Evolutionary conservation across 2,797 vertebrate species (phyloP), one percentile per base, ranked within the genome.

Genomic region (Apogon talboti): DNA sequence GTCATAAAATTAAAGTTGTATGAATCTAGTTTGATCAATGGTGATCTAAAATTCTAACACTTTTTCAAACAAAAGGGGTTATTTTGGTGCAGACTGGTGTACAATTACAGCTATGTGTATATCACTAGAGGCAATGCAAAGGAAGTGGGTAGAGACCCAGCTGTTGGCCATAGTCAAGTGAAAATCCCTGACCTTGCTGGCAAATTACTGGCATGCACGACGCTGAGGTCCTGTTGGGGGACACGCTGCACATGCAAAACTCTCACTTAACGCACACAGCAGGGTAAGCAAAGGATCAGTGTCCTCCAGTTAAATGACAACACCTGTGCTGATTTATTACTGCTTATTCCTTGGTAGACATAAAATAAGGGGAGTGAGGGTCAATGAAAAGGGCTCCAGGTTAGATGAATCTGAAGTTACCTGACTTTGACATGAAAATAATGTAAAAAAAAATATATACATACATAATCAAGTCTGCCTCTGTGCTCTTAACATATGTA

Each of bases 141-240:
- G 63, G 86, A 92, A 92, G 89, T 80, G 82, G 86, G 30, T 30
- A 66, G 77, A 76, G 78, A 65, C 85, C 86, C 93, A 94, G 93
- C 93, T 95, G 93, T 90, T 89, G 37, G 78, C 73, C 76, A 57
- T 70, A 79, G 87, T 86, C 87, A 77, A 93, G 88, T 81, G 92
- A 92, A 93, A 95, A 95, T 93, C 84, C 72, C 33, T 92, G 93
- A 93, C 92, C 93, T 93, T 35, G 93, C 85, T 81, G 90, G 87
- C 88, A 92, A 93, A 94, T 91, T 88, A 44, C 58, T 83, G 87
- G 87, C 89, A 93, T 14, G 85, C 76, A 72, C 82, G 52, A 70
- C 69, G 66, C 54, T 70, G 73, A 75, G 81, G 63, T 83, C 68
- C 81, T 83, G 47, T 76, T 79, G 83, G 79, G 65, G 75, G 76